Base-by-base conservation (phyloP, 2,888 invertebrate species). In the Mimumesa dahlbomi region DNA sequence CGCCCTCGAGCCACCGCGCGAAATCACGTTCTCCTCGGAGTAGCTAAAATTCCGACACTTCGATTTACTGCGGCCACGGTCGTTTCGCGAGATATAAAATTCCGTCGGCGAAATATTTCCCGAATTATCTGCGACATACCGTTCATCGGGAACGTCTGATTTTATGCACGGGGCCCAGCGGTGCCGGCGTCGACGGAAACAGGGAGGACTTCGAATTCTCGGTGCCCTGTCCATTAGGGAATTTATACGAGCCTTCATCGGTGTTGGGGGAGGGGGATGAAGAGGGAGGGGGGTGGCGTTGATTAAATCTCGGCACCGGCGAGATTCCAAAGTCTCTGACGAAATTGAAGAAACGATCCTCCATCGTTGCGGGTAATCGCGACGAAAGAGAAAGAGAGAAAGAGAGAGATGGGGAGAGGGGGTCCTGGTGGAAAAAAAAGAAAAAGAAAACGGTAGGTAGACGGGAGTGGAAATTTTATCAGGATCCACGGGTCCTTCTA, bases 321-420 rank as follows among this genome's bases (percentile, higher is more conserved):
- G 52, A 16, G 50, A 14, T 45, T 63, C 52, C 31, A 58, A 56
- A 63, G 68, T 71, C 71, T 56, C 69, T 70, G 80, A 79, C 77
- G 62, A 72, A 79, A 79, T 79, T 76, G 80, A 79, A 72, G 77
- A 58, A 73, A 66, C 70, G 73, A 66, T 72, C 69, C 52, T 38
- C 57, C 63, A 61, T 29, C 70, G 59, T 61, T 71, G 71, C 63
- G 62, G 72, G 58, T 65, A 77, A 79, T 79, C 77, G 65, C 69
- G 57, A 22, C 36, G 53, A 57, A 54, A 48, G 49, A 18, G 43
- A 9, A 11, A 14, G 40, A 13, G 50, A 40, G 57, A 48, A 19
- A 49, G 42, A 16, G 31, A 53, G 42, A 40, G 38, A 46, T 36
- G 43, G 29, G 40, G 9, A 40, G 22, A 34, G 31, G 18, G 25